Conservation (phyloP, 2,113 vertebrate species). For the Alosa alosa region DNA sequence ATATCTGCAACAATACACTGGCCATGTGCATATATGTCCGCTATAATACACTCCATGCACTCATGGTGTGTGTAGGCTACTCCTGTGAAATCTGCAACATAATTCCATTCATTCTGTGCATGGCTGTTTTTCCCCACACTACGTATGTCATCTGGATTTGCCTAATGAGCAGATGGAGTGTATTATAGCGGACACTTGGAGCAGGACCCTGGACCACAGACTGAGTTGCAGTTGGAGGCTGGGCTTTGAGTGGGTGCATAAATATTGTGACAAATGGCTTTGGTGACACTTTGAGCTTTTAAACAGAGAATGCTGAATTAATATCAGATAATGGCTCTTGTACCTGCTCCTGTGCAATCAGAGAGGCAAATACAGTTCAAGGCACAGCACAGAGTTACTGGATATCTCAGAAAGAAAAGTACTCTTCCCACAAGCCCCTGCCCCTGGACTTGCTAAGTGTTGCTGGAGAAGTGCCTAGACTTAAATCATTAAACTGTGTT, state of each 20-base stretch:
- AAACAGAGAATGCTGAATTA: constrained; percentile 38
- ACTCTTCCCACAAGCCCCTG: constrained; percentile 5
- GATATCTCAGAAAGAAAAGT: constrained; percentile 1
- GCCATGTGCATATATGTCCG: too few relatives aligned
- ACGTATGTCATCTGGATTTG: background rate
- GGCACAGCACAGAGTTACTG: background rate
- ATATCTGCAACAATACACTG: background rate
- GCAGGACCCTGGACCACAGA: constrained; percentile 25
- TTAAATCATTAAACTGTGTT: constrained; percentile 61
- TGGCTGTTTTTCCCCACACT: background rate
- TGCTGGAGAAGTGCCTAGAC: constrained; percentile 49
- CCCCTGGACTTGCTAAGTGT: constrained; percentile 24
- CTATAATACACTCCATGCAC: too few relatives aligned
- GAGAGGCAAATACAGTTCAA: constrained; percentile 10
- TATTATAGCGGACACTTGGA: constrained; percentile 29
- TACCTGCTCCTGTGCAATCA: constrained; percentile 33
- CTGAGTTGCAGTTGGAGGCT: constrained; percentile 30
- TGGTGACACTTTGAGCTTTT: constrained; percentile 34
- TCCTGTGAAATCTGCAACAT: background rate
- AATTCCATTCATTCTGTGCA: background rate
- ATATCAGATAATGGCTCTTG: constrained; percentile 38
- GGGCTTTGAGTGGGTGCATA: constrained; percentile 37
- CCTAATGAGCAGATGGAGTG: constrained; percentile 4
- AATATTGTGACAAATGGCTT: constrained; percentile 43
- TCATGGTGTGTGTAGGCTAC: background rate